These are phyloP conservation scores for Cisticola juncidis DNA, from an alignment of 2,113 vertebrate genomes.

Conservation along the genomic window DNA sequence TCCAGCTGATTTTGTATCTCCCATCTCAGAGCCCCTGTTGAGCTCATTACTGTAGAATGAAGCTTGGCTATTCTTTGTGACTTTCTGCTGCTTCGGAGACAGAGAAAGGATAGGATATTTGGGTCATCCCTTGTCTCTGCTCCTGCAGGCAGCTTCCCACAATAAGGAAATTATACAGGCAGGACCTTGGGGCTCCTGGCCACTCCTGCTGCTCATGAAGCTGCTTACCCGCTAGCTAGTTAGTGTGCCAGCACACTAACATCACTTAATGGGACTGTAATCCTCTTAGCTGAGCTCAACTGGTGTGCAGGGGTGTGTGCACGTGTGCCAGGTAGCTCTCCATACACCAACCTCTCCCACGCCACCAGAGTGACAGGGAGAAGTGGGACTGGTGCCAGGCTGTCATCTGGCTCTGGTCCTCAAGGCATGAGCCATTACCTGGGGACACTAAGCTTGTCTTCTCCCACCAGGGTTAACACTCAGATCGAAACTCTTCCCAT, in stretches of 20 bases:
- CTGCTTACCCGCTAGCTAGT: not conserved
- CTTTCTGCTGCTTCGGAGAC: not conserved
- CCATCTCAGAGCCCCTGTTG: not conserved
- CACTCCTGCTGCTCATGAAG: not conserved
- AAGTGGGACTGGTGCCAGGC: not conserved
- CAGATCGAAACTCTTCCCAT: not conserved
- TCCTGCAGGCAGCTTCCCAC: not conserved
- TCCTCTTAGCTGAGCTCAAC: constrained; percentile 47
- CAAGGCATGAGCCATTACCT: not conserved
- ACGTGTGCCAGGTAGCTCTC: not conserved
- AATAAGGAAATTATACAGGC: rapidly evolving
- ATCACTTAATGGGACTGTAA: not conserved
- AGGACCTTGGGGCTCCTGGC: not conserved
- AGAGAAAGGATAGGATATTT: not conserved
- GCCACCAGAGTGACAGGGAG: not conserved
- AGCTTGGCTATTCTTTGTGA: not conserved
- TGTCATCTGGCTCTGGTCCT: not conserved
- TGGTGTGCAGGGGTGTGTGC: rapidly evolving
- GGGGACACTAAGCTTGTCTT: not conserved
- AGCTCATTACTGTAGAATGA: not conserved
- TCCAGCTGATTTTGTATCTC: not conserved
- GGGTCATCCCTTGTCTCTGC: not conserved
- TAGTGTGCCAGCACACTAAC: not conserved
- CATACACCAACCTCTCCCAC: not conserved
- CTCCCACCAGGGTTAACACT: not conserved